A percentile compares a stretch with the other conserved stretches of the same genome.
Conservation (phyloP, 2,113 vertebrate species). For the Carlito syrichta region DNA sequence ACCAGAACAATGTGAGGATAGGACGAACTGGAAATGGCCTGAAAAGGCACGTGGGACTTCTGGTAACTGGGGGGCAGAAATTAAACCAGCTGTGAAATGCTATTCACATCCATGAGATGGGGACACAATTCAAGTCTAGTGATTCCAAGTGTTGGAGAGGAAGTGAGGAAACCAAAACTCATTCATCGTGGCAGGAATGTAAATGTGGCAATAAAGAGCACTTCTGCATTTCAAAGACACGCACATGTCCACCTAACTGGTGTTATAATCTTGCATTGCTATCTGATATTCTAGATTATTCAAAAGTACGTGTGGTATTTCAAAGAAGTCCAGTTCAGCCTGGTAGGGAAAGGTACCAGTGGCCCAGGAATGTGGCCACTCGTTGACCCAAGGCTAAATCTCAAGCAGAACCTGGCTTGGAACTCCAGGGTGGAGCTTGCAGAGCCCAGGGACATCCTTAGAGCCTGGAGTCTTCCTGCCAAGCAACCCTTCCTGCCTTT, state of each 20-base stretch:
- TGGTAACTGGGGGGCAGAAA: not conserved
- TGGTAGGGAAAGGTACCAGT: too few relatives aligned
- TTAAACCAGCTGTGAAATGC: not conserved
- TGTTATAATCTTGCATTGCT: too few relatives aligned
- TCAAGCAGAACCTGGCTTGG: not conserved
- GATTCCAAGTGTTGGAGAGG: not conserved
- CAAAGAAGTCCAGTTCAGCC: not conserved
- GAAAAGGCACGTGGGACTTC: not conserved
- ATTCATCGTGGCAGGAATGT: not conserved
- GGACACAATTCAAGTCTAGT: not conserved
- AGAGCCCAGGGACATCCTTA: not conserved
- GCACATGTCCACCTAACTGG: accelerated
- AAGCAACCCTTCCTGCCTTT: not conserved
- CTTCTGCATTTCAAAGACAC: too few relatives aligned
- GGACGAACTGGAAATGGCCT: not conserved
- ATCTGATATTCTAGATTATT: too few relatives aligned
- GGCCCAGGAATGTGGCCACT: not conserved
- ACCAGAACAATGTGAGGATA: not conserved
- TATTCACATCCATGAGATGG: not conserved
- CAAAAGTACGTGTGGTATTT: not conserved
- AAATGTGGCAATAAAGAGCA: not conserved
- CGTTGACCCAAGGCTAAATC: not conserved
- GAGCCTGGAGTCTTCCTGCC: not conserved
- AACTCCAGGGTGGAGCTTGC: not conserved
- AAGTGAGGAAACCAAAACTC: not conserved